Evolutionary conservation across 2,113 vertebrate genomes (phyloP), one percentile per base, ranked within the genome.

Genomic region (Clarias gariepinus): DNA sequence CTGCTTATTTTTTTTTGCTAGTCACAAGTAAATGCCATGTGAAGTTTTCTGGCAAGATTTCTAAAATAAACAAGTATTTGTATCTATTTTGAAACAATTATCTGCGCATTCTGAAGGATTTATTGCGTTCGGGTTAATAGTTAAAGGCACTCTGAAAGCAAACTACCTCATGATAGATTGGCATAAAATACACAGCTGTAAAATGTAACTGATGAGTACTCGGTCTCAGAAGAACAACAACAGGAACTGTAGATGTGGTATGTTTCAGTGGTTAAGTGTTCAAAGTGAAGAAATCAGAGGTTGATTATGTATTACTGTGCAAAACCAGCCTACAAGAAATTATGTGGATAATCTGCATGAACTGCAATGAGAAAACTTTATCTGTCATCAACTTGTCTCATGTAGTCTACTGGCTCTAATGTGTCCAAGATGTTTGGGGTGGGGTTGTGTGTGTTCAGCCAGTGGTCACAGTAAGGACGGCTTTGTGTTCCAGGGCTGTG

Each of bases 391-490:
- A 28, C 41, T 55, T 55, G 36, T 69, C 52, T 60, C 61, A 47
- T 85, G 19, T 69, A 73, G 60, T 80, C 58, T 82, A 33, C 57
- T 82, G n/a, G 52, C 80, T 15, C 33, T 86, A 73, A 78, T 78
- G 85, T 86, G 61, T 84, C 60, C 76, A 77, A 66, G 85, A 77
- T 69, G 87, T 73, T 80, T 58, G 19, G 85, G 82, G 82, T 64
- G 79, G 74, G 87, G 76, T 66, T 84, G 85, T 89, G 74, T 88
- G 88, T 86, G 53, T 89, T 89, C 80, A 84, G 66, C 74, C 60
- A 53, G 60, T 86, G 88, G 88, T 83, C 52, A 33, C 55, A 82
- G 83, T 61, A 55, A 57, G 80, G 36, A 76, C n/a, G 23, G 74
- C 36, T 81, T 61, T 84, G 69, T 84, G 74, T 86, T 85, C 57